These are phyloP conservation scores for Parnassius apollo DNA, from an alignment of 2,888 invertebrate species.

Conservation along the genomic window DNA sequence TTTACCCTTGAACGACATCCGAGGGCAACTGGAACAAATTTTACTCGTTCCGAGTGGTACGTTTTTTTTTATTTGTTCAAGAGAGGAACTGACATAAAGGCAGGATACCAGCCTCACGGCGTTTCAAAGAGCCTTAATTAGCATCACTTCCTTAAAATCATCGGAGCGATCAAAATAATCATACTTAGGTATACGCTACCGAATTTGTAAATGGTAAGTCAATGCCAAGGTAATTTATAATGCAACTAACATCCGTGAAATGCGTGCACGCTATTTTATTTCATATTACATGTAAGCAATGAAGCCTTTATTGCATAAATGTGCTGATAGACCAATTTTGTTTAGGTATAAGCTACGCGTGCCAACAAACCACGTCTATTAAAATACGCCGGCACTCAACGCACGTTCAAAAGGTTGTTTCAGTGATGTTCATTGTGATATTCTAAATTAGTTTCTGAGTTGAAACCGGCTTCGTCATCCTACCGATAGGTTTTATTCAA, in stretches of 20 bases:
- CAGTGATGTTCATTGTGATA: conserved; percentile 77
- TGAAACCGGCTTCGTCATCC: conserved; percentile 73
- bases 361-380: conserved; percentile 61
- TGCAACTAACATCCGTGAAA: conserved; percentile 24
- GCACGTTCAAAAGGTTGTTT: conserved; percentile 72
- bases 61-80: conserved; percentile 62
- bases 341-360: conserved; percentile 41
- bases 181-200: conserved; percentile 28
- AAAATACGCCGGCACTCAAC: conserved; percentile 57
- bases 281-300: conserved; percentile 14
- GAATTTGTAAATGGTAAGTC: conserved; percentile 25
- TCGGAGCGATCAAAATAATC: conserved; percentile 38
- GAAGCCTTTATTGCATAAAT: conserved; percentile 16
- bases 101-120: conserved; percentile 76
- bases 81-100: conserved; percentile 57
- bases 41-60: conserved; percentile 49
- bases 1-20: conserved; percentile 76
- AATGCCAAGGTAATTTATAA: conserved; percentile 27
- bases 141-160: conserved; percentile 59
- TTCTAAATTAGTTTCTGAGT: conserved; percentile 78
- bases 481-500: conserved; percentile 72
- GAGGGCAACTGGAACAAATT: conserved; percentile 74
- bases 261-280: conserved; percentile 12
- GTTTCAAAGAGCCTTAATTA: conserved; percentile 64
- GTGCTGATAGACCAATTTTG: conserved; percentile 9